Percentiles rank a stretch among this genome's conserved stretches.
Conservation (phyloP, 92 coral and sea anemone genomes). For the Palythoa grandiflora region DNA sequence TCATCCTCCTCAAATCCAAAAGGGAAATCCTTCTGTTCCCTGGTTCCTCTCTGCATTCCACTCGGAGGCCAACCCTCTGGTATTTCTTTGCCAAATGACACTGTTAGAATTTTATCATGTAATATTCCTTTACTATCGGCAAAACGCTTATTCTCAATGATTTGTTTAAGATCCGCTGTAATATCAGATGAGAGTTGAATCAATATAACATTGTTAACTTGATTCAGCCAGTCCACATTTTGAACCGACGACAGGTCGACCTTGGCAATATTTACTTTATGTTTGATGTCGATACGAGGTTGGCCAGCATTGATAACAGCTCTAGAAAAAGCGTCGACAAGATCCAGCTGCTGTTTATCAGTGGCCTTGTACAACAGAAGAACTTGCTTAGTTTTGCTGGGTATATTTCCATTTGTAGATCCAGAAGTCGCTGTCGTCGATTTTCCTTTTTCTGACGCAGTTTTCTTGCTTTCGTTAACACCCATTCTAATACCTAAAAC, state of each 20-base stretch:
- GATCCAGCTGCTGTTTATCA: conserved; percentile 55
- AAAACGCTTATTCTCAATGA: conserved; percentile 65
- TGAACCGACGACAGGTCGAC: conserved; percentile 18
- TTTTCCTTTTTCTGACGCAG: not conserved
- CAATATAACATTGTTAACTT: conserved; percentile 76
- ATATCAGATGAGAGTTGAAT: conserved; percentile 83
- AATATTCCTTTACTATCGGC: conserved; percentile 73
- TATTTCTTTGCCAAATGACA: conserved; percentile 82
- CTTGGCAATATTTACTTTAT: conserved; percentile 26
- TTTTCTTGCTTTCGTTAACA: conserved; percentile 25
- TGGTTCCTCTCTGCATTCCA: conserved; percentile 57
- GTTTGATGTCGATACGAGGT: conserved; percentile 4
- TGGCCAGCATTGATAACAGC: conserved; percentile 56
- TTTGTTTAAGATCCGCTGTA: conserved; percentile 58
- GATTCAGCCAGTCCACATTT: conserved; percentile 79
- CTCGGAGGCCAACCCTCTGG: conserved; percentile 86
- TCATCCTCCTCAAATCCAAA: conserved; percentile 71
- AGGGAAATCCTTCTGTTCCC: conserved; percentile 68
- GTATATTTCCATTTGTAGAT: conserved; percentile 18
- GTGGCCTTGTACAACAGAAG: conserved; percentile 82
- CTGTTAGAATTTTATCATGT: conserved; percentile 76
- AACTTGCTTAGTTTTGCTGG: conserved; percentile 47
- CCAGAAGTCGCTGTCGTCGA: not conserved
- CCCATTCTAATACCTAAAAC: conserved; percentile 25
- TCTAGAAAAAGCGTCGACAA: conserved; percentile 82